Evolutionary conservation across 2,888 invertebrate species (phyloP).

Genomic region (Zaprionus bogoriensis): DNA sequence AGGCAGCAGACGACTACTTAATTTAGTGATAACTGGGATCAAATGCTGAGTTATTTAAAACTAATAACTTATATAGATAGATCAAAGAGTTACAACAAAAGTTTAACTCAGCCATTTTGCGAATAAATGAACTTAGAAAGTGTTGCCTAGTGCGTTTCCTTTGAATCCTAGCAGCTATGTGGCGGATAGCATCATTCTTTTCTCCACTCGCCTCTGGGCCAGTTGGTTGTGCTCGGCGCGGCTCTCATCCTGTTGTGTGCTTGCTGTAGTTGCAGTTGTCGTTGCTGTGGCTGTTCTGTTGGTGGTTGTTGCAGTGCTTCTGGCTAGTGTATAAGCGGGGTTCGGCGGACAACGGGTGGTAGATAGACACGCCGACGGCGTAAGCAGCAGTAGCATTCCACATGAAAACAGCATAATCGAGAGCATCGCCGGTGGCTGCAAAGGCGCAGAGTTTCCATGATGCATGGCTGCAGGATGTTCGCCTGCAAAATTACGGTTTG

Average conservation of each 20-base stretch:
- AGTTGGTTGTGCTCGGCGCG: slow-evolving; percentile 1
- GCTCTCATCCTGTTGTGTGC: not conserved
- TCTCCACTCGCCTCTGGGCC: not conserved
- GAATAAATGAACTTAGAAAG: slow-evolving; percentile 8
- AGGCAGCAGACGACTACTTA: slow-evolving; percentile 36
- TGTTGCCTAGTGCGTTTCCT: not conserved
- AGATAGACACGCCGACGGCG: slow-evolving; percentile 25
- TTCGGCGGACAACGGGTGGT: not conserved
- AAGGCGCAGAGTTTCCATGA: slow-evolving; percentile 84
- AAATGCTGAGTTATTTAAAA: slow-evolving; percentile 15
- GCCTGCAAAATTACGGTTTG: slow-evolving; percentile 84
- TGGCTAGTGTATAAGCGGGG: not conserved
- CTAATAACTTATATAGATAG: slow-evolving; percentile 6
- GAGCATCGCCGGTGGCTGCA: slow-evolving; percentile 67
- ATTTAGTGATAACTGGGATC: slow-evolving; percentile 54
- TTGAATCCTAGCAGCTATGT: slow-evolving; percentile 50
- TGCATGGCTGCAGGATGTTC: slow-evolving; percentile 95
- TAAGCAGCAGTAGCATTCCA: slow-evolving; percentile 58
- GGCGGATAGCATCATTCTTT: slow-evolving; percentile 6
- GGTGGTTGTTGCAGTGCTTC: not conserved
- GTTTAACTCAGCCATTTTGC: not conserved
- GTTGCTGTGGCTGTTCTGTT: not conserved
- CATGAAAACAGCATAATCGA: slow-evolving; percentile 72
- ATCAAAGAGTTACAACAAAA: slow-evolving; percentile 1
- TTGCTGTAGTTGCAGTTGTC: not conserved